These are phyloP conservation scores for Digitonthophagus gazella DNA, from an alignment of 2,888 invertebrate genomes.

Conservation along the genomic window DNA sequence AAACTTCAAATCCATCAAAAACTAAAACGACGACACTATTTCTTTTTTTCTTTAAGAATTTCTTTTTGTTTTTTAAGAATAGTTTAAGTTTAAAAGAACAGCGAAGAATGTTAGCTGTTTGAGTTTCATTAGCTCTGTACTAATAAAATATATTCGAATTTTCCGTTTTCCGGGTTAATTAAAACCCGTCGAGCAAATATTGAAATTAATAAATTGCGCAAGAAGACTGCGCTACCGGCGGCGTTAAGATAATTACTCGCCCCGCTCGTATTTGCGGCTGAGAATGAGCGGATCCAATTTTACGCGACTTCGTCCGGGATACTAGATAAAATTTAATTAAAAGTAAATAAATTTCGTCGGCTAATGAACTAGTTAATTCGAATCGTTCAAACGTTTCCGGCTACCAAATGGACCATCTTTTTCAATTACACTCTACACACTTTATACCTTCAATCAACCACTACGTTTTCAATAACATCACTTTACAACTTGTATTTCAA, in stretches of 20 bases:
- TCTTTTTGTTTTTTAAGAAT: too few species aligned
- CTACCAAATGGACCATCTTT: not conserved
- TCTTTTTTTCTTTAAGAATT: too few species aligned
- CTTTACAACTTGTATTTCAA: too few species aligned
- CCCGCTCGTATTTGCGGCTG: constrained; percentile 36
- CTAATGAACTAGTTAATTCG: constrained; percentile 43
- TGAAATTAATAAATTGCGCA: constrained; percentile 26
- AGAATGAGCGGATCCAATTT: constrained; percentile 39
- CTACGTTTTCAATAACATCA: too few species aligned
- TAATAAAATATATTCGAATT: not conserved
- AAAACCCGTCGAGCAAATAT: constrained; percentile 24
- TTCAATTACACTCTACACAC: not conserved
- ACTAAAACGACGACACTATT: too few species aligned
- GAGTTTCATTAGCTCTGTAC: not conserved
- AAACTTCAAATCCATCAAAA: too few species aligned
- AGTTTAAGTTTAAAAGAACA: too few species aligned
- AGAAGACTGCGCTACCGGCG: not conserved
- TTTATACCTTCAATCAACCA: too few species aligned
- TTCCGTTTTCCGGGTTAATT: constrained; percentile 16
- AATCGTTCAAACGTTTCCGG: constrained; percentile 27
- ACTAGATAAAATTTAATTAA: constrained; percentile 44
- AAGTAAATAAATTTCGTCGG: constrained; percentile 41
- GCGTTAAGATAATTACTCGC: constrained; percentile 33
- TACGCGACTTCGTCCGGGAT: constrained; percentile 32
- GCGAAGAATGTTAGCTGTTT: not conserved